Evolutionary conservation across 2,888 invertebrate species (phyloP), one percentile per base, ranked within the genome.

Genomic region (Globia sparganii): DNA sequence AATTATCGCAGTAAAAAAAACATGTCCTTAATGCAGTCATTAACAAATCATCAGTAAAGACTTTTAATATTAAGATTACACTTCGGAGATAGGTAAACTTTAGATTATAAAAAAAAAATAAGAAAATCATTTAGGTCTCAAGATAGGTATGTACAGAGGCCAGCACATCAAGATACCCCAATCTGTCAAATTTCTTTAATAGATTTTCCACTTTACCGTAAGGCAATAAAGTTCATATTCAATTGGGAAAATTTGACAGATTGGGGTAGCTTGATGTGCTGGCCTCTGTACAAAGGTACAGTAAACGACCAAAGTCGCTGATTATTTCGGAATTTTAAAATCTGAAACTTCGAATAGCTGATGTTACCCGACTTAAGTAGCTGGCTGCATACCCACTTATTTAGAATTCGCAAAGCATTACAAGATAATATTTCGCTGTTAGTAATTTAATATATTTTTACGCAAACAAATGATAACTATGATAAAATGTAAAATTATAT

Each of bases 361-460:
- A 28, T 46, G 34, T 59, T 28, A 37, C 18, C 28, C 8, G 11
- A 59, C 4, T 11, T 25, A 49, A 9, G 18, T 46, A 25, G n/a
- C 43, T 65, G 13, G 40, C 9, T n/a, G 21, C 78, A 66, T 13
- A 18, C 11, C 3, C 28, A 43, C 11, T 34, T 9, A 28, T 37
- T 62, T 31, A 43, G 15, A 53, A 65, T 59, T 78, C 78, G 78
- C 78, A 62, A 40, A 31, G 81, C 78, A 40, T 31, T 59, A 15
- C 2, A 15, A 31, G 5, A 56, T 58, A 65, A 1, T 58, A 59
- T 69, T 77, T 77, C 77, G 77, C 77, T 79, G 37, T 31, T 18
- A 13, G 13, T 15, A 3, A 11, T 18, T 21, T 21, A 34, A 43
- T 31, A 4, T 9, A 4, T 49, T 58, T 56, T 46, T 37, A 62